Base-by-base conservation (phyloP, 2,888 invertebrate species). In the Ametastegia equiseti region DNA sequence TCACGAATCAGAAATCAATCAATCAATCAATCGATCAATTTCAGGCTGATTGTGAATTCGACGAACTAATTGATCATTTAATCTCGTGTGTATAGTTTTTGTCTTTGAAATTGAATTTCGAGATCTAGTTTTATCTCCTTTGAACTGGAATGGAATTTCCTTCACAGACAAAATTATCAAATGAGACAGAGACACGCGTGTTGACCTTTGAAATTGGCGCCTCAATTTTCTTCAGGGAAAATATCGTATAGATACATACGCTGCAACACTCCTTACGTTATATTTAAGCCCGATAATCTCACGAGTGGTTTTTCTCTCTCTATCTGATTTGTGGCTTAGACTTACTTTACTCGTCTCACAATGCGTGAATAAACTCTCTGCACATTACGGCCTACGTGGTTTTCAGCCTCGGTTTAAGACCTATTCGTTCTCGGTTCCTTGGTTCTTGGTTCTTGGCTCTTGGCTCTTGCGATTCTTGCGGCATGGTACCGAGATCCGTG, bases 311-410 rank as follows among this genome's bases (percentile, higher is more conserved):
- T n/a, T 65, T 57, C 80, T 83, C 84, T 83, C 82, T 83, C 82
- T 82, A 42, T 33, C 84, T 84, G 86, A 87, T 85, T 86, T 83
- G 86, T 84, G 83, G 83, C 82, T 84, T 84, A 85, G 85, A 83
- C 83, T 85, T 69, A 83, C 83, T 85, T 69, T 85, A 84, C 84
- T 83, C 82, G 79, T 81, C 80, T 83, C 47, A 71, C 71, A 71
- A 71, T 71, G 71, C 71, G 71, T 67, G 27, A 39, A 75, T 75
- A 75, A 75, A 75, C 54, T 54, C 75, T n/a, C 33, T 11, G 36
- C 75, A 75, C 75, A 75, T 75, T 75, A 75, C 75, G 9, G 7
- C 75, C 75, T 75, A 75, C 75, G 75, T 75, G 75, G 39, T 39
- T 67, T 19, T 15, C 65, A 67, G 36, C 15, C 19, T 36, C 27